Base-by-base conservation (phyloP, 1,140 invertebrate genomes). In the Vollenhovia emeryi region DNA sequence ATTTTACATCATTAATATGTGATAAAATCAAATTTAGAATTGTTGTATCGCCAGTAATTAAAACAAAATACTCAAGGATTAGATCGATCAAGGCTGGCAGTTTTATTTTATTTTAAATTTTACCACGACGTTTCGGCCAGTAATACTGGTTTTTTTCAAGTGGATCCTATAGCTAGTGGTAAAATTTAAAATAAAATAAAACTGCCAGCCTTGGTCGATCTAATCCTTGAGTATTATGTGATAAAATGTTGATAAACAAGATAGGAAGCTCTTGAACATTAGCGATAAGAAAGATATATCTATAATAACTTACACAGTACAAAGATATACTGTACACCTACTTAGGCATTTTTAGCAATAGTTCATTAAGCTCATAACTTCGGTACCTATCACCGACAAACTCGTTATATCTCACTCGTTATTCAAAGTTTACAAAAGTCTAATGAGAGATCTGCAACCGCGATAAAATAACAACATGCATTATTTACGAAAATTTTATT, bases 381-480 rank as follows among this genome's bases (percentile, higher is more conserved):
- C 13, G n/a, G 15, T 27, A 75, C 24, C 36, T 59, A 24, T 62
- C 24, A 36, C 40, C 15, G 43, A 50, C 27, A 36, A 24, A 66
- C 60, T 50, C 43, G 62, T n/a, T n/a, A n/a, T 79, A 50, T 79
- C 30, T 8, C 33, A 43, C 60, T 68, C 30, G n/a, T 79, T 79
- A 79, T 80, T 69, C 76, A 52, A 69, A 69, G 76, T 69, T 69
- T 13, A 40, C 33, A 69, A 52, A 69, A 66, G 48, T 80, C 48
- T 80, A 80, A 69, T 43, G 78, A 71, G 36, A 80, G 66, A 80
- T 80, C 11, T 80, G 27, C 21, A 71, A 30, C 33, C 21, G 21
- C 33, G 62, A 71, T 80, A 80, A 79, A 69, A 59, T 71, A 71
- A 71, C 48, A 69, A 80, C 36, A 33, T 71, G 43, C 45, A 57